Evolutionary conservation across 1,140 invertebrate genomes (phyloP).

Genomic region (Sinella curviseta): DNA sequence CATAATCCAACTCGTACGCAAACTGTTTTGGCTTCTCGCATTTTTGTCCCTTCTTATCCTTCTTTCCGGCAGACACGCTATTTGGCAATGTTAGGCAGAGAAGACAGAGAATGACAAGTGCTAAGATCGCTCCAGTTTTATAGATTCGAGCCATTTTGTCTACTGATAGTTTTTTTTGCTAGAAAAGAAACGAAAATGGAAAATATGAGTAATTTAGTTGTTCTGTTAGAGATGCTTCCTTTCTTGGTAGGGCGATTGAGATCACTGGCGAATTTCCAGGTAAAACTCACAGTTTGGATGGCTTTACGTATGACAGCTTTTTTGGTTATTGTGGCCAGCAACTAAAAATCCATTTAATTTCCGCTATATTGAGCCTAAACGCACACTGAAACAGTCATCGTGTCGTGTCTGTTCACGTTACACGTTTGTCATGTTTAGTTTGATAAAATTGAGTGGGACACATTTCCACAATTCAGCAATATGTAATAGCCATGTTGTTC

Average conservation of each 20-base stretch:
- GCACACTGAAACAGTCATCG: too few species aligned
- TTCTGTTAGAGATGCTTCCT: background rate
- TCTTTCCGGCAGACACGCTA: background rate
- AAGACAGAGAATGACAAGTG: background rate
- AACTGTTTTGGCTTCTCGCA: background rate
- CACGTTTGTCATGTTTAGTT: too few species aligned
- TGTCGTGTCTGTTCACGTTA: too few species aligned
- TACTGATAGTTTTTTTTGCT: background rate
- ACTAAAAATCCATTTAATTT: too few species aligned
- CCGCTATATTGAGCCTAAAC: too few species aligned
- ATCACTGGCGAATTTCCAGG: background rate
- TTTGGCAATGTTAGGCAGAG: background rate
- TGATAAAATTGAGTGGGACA: too few species aligned
- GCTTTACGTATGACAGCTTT: too few species aligned
- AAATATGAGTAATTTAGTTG: background rate
- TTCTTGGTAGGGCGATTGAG: background rate
- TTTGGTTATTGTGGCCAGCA: too few species aligned
- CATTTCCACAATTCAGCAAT: too few species aligned
- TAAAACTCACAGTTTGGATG: background rate
- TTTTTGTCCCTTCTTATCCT: background rate
- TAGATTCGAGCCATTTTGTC: background rate
- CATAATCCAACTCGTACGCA: background rate
- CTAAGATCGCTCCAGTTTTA: background rate
- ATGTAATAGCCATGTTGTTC: too few species aligned
- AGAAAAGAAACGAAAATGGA: background rate